Evolutionary conservation across 1,140 invertebrate species (phyloP).

Genomic region (Aphelinus certus): DNA sequence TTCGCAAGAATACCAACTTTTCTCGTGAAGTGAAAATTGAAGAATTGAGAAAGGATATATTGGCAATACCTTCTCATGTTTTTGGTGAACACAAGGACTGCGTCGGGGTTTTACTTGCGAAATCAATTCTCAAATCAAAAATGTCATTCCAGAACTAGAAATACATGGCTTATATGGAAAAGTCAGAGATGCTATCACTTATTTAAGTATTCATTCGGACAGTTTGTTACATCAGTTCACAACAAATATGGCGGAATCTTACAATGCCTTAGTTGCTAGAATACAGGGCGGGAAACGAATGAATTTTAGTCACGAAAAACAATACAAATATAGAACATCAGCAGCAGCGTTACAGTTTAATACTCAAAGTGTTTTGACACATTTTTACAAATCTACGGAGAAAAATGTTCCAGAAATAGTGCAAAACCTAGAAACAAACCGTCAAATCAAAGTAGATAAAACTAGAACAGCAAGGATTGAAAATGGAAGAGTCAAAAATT

Average conservation of each 20-base stretch:
- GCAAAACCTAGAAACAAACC: background rate
- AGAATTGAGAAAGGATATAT: background rate
- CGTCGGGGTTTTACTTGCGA: background rate
- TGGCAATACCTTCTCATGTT: constrained; percentile 7
- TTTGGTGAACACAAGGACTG: constrained; percentile 23
- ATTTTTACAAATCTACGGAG: background rate
- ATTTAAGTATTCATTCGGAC: background rate
- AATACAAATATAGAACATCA: constrained; percentile 48
- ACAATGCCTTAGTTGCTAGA: constrained; percentile 44
- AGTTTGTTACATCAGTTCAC: constrained; percentile 51
- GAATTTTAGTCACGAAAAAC: constrained; percentile 44
- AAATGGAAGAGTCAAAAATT: background rate
- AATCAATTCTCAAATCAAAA: background rate
- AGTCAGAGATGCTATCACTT: background rate
- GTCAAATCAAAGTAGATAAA: background rate
- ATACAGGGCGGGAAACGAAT: constrained; percentile 51
- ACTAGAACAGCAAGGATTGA: background rate
- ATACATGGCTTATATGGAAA: background rate
- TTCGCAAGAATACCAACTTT: background rate
- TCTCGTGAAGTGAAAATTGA: background rate
- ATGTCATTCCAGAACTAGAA: background rate
- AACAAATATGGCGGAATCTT: constrained; percentile 57
- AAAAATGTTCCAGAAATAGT: background rate
- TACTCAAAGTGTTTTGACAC: constrained; percentile 21
- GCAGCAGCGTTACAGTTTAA: constrained; percentile 49